phyloP scores from a whole-genome alignment of 2,888 invertebrate species.

The Chelonus formosanus region DNA sequence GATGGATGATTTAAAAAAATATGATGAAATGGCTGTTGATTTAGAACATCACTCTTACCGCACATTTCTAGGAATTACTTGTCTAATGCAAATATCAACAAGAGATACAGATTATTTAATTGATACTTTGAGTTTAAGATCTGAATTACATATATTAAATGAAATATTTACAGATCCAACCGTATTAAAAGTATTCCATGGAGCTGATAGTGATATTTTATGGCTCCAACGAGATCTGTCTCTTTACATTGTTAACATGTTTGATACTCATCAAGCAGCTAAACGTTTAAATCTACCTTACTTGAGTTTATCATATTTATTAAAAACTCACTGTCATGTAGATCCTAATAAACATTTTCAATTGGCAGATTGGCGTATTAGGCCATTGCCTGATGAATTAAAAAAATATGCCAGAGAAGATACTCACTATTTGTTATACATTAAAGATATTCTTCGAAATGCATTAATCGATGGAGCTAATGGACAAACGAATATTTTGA shows the following conservation, averaged over 20 bases:
- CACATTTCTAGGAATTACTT: conserved; percentile 93
- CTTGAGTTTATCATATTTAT: conserved; percentile 80
- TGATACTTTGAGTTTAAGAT: conserved; percentile 85
- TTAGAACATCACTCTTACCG: conserved; percentile 93
- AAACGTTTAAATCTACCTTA: conserved; percentile 75
- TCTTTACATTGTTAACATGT: conserved; percentile 94
- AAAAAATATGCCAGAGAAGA: conserved; percentile 89
- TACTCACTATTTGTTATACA: conserved; percentile 92
- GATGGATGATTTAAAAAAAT: conserved; percentile 72
- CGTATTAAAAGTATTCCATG: conserved; percentile 94
- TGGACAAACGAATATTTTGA: conserved; percentile 72
- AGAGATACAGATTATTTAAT: conserved; percentile 83
- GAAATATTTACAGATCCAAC: conserved; percentile 88
- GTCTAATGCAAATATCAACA: conserved; percentile 94
- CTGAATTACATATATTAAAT: conserved; percentile 84
- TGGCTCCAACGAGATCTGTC: conserved; percentile 98
- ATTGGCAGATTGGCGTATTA: conserved; percentile 72
- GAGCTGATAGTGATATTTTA: conserved; percentile 84
- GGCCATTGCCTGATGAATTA: conserved; percentile 85
- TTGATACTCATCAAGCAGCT: conserved; percentile 93
- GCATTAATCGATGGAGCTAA: conserved; percentile 76
- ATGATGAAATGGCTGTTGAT: conserved; percentile 87
- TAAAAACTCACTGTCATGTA: conserved; percentile 81
- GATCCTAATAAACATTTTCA: conserved; percentile 90
- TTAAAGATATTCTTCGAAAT: conserved; percentile 82